Evolutionary conservation across 92 coral and sea anemone genomes (phyloP), one percentile per base, ranked within the genome.

Genomic region (Zoanthus sansibaricus): DNA sequence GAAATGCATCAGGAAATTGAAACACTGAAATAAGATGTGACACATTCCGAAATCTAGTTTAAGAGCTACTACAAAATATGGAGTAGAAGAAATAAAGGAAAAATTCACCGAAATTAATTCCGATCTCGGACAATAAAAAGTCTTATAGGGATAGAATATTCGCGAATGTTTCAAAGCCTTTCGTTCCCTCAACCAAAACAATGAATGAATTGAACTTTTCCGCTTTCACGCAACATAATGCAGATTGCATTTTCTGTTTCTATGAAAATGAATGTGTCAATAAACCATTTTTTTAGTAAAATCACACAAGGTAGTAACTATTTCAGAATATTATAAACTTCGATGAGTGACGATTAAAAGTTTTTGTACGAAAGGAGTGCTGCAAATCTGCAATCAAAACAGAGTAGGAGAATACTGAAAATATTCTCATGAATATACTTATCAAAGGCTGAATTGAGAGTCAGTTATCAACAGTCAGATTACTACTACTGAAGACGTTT

Each of bases 381-480:
- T 4, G 30, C 9, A 6, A 62, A n/a, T n/a, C n/a, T n/a, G n/a
- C n/a, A n/a, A n/a, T 16, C 69, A 58, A 9, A 62, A 62, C 21
- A 62, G 69, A n/a, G 69, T 5, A 16, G n/a, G n/a, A n/a, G n/a
- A n/a, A n/a, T n/a, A n/a, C n/a, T n/a, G n/a, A n/a, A n/a, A n/a
- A n/a, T n/a, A n/a, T n/a, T n/a, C n/a, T n/a, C 85, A 64, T 20
- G 25, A 56, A 45, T 62, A 14, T n/a, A n/a, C 20, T 52, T 64
- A 61, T 62, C 73, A 49, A 14, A 58, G 20, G 59, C 83, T 49
- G 61, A 52, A 15, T 66, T 80, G 46, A 80, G 85, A 80, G 13
- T 49, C 52, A 67, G 18, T 64, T 80, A 64, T 80, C 85, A 80
- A 64, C 85, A 46, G 75, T 37, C 72, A 78, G 71, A 31, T 78